Evolutionary conservation across 2,888 invertebrate genomes (phyloP).

Genomic region (Leptura quadrifasciata): DNA sequence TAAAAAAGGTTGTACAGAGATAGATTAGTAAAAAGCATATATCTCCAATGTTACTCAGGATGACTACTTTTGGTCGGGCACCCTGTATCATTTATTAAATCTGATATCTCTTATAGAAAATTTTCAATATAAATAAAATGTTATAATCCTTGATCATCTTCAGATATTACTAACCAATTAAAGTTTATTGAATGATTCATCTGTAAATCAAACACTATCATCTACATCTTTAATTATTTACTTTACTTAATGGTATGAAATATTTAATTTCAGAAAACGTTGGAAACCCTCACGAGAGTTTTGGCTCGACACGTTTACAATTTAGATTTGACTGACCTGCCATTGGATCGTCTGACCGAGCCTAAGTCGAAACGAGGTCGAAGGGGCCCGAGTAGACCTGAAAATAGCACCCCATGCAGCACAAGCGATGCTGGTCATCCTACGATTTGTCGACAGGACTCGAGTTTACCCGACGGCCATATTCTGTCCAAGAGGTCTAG

Average conservation of each 20-base stretch:
- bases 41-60: no score
- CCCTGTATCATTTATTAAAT: no score
- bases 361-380: slow-evolving; percentile 84
- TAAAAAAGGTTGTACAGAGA: no score
- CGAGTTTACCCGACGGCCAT: slow-evolving; percentile 68
- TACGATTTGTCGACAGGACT: slow-evolving; percentile 67
- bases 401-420: slow-evolving; percentile 61
- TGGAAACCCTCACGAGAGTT: slow-evolving; percentile 96
- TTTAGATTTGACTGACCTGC: slow-evolving; percentile 91
- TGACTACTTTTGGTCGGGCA: no score
- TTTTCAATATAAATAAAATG: no score
- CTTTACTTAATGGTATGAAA: not conserved
- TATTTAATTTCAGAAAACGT: slow-evolving; percentile 84
- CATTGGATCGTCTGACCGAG: slow-evolving; percentile 86
- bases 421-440: slow-evolving; percentile 58
- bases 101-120: no score
- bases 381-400: slow-evolving; percentile 67
- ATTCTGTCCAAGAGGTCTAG: slow-evolving; percentile 61
- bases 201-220: no score
- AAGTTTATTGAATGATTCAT: not conserved
- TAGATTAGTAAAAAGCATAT: no score
- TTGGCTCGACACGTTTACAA: slow-evolving; percentile 96
- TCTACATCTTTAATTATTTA: no score
- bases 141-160: no score
- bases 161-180: slow-evolving; percentile 8